Base-by-base conservation (phyloP, 2,888 invertebrate species). In the Dione vanillae region DNA sequence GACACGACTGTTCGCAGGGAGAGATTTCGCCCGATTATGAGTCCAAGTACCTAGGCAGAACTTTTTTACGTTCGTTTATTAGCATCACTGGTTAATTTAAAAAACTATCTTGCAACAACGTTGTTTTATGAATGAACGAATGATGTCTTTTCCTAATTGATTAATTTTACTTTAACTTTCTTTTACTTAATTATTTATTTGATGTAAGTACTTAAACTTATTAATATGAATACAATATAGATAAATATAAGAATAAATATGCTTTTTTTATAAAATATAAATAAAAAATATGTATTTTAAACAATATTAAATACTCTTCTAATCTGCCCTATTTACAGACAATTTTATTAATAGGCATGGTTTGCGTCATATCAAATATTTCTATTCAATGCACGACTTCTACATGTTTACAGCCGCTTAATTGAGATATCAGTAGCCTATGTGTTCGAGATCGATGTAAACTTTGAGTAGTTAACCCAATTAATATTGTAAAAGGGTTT, bases 401-500 rank as follows among this genome's bases (percentile, higher is more conserved):
- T 9, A 59, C 41, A 59, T 59, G 8, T n/a, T 43, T 43, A n/a
- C 20, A 27, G 9, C 16, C 8, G 45, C 62, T 37, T 11, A 64
- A 64, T 49, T 47, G 62, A 64, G 45, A 64, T 64, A 64, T 64
- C 16, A 64, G n/a, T 64, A 64, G 49, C 49, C 47, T 49, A 35
- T 37, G 37, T 35, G 16, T 16, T 35, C 37, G 52, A 62, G 19
- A 37, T 68, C 61, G 43, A 43, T 62, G 35, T 37, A 45, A 68
- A 62, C 68, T 62, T 68, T 37, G 37, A 62, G 54, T 62, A 64
- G 62, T 64, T 69, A 69, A 69, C 68, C 68, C 54, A 69, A 69
- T 69, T 69, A 62, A 62, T 52, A 35, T 43, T 40, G 52, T 68
- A 52, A 69, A 69, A 69, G 62, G 68, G 68, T 69, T 64, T 47